Base-by-base conservation (phyloP, 1,140 invertebrate genomes). In the Choristoneura fumiferana region DNA sequence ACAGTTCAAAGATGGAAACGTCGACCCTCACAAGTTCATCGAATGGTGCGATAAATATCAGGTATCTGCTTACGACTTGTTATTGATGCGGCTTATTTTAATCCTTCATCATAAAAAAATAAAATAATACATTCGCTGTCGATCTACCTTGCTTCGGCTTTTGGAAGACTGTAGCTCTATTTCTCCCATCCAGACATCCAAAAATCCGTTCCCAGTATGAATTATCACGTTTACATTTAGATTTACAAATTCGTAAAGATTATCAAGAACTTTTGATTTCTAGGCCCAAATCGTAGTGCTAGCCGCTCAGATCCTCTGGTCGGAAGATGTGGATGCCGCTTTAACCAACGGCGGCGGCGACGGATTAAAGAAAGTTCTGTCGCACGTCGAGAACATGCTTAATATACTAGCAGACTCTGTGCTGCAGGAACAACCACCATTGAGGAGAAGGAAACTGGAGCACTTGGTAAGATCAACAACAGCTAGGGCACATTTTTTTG, bases 351-450 rank as follows among this genome's bases (percentile, higher is more conserved):
- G 93, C 39, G 93, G 93, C 58, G 90, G 91, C 0, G 92, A 92
- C 58, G 93, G 95, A 0, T 88, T 99, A 37, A 93, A 95, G 75
- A 92, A 93, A 45, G 96, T 98, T 0, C 88, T 98, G 1, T 84
- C 91, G 37, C 94, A 96, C 77, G 98, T 99, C 0, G 96, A 99
- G 81, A 93, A 93, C 60, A 99, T 97, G 2, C 91, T 99, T 0
- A 98, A 96, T 80, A 95, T 99, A 3, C 91, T 99, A 10, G 98
- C 99, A 1, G 98, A 99, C 88, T 98, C 96, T 8, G 98, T 99
- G 29, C 92, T 99, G 12, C 96, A 98, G 84, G 98, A 99, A 80
- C 99, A 99, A 82, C 98, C 98, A 3, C 92, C 97, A 6, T 91
- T 99, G 5, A 91, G 98, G 34, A 91, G 99, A 55, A 97, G 95